Conservation (phyloP, 2,113 vertebrate genomes). For the Nesogale talazaci region DNA sequence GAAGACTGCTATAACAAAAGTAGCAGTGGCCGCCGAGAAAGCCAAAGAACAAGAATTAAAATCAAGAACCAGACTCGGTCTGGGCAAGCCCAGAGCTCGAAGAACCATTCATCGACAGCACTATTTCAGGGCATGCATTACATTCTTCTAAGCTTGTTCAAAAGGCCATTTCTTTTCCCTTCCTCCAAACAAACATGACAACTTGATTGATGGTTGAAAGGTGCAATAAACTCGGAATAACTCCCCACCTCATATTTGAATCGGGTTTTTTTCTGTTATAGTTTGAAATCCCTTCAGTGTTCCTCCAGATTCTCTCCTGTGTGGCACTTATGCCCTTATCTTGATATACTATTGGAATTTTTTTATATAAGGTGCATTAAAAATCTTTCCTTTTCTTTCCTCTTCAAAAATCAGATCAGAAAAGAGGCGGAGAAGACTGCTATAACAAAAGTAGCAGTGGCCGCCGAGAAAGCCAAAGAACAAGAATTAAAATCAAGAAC, state of each 20-base stretch:
- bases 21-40: conserved; percentile 85
- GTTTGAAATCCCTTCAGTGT: conserved; percentile 58
- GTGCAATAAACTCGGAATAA: conserved; percentile 58
- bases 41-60: conserved; percentile 85
- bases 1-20: conserved; percentile 83
- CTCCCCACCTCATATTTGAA: conserved; percentile 53
- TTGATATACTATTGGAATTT: conserved; percentile 28
- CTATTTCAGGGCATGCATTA: neutral
- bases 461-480: conserved; percentile 85
- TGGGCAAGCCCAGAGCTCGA: neutral
- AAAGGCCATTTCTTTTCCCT: conserved; percentile 55
- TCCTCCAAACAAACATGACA: conserved; percentile 49
- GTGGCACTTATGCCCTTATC: conserved; percentile 49
- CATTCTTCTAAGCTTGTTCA: conserved; percentile 9
- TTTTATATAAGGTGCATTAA: conserved; percentile 40
- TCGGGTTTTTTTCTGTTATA: conserved; percentile 49
- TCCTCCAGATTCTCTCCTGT: conserved; percentile 18
- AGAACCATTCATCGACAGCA: neutral
- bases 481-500: conserved; percentile 85
- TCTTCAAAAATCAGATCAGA: conserved; percentile 83
- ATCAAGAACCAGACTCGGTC: conserved; percentile 73
- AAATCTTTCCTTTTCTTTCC: conserved; percentile 47
- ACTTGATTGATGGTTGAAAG: conserved; percentile 48
- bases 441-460: conserved; percentile 82
- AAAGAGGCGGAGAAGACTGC: conserved; percentile 86